phyloP scores from a whole-genome alignment of 2,888 invertebrate species.

The Hydropsyche betteni region DNA sequence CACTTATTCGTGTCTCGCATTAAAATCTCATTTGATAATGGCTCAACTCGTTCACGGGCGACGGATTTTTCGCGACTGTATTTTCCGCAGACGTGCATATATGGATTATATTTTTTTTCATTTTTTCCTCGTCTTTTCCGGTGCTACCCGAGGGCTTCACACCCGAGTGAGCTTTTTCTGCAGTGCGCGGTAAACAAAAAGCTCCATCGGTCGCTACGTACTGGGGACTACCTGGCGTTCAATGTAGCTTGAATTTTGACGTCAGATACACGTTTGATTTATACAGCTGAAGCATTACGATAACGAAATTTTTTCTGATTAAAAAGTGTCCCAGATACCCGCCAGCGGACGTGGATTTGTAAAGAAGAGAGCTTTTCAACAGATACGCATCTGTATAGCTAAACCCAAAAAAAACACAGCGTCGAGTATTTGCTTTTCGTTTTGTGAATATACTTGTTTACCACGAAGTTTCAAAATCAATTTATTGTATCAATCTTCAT shows the following conservation, averaged over 20 bases:
- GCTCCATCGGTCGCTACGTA: constrained; percentile 10
- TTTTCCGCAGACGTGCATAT: no score
- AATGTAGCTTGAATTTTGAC: constrained; percentile 20
- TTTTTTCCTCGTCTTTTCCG: constrained; percentile 1
- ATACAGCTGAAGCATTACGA: not conserved
- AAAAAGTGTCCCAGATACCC: not conserved
- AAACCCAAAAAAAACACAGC: no score
- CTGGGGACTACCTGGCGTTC: not conserved
- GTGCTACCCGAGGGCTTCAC: constrained; percentile 14
- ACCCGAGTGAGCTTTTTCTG: constrained; percentile 36
- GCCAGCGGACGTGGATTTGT: not conserved
- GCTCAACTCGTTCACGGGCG: no score
- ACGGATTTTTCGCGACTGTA: no score
- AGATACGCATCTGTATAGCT: no score
- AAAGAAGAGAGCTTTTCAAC: not conserved
- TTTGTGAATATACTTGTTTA: no score
- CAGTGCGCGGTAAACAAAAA: constrained; percentile 32
- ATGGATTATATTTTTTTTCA: not conserved
- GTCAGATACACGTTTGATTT: not conserved
- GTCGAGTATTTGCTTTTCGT: no score
- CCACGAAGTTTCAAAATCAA: no score
- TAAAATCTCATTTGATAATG: no score
- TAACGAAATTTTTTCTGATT: not conserved
- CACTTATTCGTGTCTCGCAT: no score
- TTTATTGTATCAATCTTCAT: constrained; percentile 11